Conservation (phyloP, 2,797 vertebrate species). For the Psittacula echo region DNA sequence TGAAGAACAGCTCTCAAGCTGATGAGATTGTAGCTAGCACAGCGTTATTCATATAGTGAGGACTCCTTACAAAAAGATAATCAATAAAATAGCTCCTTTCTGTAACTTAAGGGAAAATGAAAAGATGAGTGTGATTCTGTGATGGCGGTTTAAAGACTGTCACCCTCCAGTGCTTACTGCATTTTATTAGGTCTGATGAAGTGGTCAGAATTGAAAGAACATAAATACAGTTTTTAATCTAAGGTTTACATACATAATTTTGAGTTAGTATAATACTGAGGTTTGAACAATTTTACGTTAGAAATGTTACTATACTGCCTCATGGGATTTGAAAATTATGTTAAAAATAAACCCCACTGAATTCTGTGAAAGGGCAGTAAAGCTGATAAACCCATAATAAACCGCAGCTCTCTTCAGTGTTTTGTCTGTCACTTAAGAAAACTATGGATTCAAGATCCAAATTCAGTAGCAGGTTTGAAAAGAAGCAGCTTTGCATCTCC, state of each 20-base stretch:
- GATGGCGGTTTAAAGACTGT: not conserved
- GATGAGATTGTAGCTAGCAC: slow-evolving; percentile 41
- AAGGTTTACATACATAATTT: not conserved
- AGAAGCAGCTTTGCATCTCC: not conserved
- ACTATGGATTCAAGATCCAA: not conserved
- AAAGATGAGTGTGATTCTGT: not conserved
- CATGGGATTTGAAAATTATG: not conserved
- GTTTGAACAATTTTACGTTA: not conserved
- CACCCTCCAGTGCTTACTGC: not conserved
- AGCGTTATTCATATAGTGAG: rapidly evolving
- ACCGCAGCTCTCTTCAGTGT: rapidly evolving
- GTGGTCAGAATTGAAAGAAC: not conserved
- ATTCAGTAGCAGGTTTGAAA: not conserved
- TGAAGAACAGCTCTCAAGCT: slow-evolving; percentile 36
- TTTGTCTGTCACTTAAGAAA: not conserved
- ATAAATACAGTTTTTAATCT: not conserved
- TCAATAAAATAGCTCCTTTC: not conserved
- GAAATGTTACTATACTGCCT: not conserved
- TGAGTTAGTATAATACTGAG: not conserved
- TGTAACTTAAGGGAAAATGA: not conserved
- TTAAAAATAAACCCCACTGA: not conserved
- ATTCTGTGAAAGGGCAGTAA: not conserved
- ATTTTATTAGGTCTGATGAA: not conserved
- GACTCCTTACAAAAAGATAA: not conserved
- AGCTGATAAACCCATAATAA: not conserved